Conservation (phyloP, 2,888 invertebrate genomes). For the Amiota minor region DNA sequence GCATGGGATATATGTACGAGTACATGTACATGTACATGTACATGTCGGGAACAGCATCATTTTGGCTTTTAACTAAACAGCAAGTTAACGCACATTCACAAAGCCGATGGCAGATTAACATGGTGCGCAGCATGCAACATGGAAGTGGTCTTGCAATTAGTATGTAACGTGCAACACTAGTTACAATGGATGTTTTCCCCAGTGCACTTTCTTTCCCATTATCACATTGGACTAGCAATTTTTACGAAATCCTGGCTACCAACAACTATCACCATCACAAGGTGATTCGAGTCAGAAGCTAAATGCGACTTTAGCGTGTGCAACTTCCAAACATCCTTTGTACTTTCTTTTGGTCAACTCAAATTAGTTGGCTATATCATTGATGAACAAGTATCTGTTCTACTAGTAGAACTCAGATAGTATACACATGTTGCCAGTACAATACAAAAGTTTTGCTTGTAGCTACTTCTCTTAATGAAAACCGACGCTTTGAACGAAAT, state of each 20-base stretch:
- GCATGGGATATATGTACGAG: no score
- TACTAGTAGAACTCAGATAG: neutral
- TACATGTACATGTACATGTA: neutral
- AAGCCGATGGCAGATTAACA: neutral
- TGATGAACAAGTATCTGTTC: neutral
- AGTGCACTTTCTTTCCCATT: neutral
- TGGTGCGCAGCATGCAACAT: neutral
- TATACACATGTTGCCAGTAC: neutral
- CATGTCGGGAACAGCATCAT: slow-evolving; percentile 30
- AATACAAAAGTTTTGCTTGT: neutral
- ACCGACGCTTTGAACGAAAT: slow-evolving; percentile 29
- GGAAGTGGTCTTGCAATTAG: neutral
- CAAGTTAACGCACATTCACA: slow-evolving; percentile 26
- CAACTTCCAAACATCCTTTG: slow-evolving; percentile 31
- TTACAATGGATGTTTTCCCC: neutral
- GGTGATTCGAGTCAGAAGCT: neutral
- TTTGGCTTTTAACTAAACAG: slow-evolving; percentile 48
- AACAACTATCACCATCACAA: no score
- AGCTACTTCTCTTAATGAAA: slow-evolving; percentile 25
- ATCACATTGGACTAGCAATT: neutral
- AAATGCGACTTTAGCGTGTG: slow-evolving; percentile 7
- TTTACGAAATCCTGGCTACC: slow-evolving; percentile 1
- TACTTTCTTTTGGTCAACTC: neutral
- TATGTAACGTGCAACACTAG: neutral
- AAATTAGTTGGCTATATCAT: slow-evolving; percentile 40